phyloP scores from a whole-genome alignment of 2,797 vertebrate species.

The Salarias fasciatus region DNA sequence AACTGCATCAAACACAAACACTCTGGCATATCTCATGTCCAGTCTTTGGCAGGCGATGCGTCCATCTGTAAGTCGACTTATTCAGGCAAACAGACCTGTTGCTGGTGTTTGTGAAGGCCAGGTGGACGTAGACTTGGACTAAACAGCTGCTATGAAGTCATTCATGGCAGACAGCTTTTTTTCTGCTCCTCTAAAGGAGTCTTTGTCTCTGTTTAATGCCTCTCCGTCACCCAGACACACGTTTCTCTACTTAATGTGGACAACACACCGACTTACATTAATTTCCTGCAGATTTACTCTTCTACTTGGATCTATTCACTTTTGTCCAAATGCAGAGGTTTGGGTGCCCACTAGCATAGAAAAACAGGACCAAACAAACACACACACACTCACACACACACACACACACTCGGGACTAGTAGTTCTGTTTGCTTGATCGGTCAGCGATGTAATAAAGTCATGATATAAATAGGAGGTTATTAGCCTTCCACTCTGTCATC shows the following conservation, averaged over 20 bases:
- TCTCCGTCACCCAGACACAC: background rate
- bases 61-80: conserved; percentile 47
- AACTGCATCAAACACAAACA: conserved; percentile 13
- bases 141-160: conserved; percentile 73
- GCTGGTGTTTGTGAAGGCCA: conserved; percentile 43
- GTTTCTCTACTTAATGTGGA: no score
- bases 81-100: conserved; percentile 49
- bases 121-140: conserved; percentile 40
- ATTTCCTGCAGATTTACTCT: no score
- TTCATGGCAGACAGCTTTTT: conserved; percentile 40
- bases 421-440: conserved; percentile 45
- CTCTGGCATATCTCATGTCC: conserved; percentile 2
- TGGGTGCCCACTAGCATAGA: no score
- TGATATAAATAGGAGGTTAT: conserved; percentile 40
- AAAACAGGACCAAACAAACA: no score
- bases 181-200: conserved; percentile 33
- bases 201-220: conserved; percentile 4
- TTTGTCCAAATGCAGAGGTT: no score
- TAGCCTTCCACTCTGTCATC: conserved; percentile 32
- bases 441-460: conserved; percentile 45
- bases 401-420: conserved; percentile 27
- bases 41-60: conserved; percentile 12
- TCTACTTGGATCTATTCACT: no score
- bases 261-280: no score
- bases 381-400: background rate